Conservation (phyloP, 1,140 invertebrate species). For the Ips typographus region DNA sequence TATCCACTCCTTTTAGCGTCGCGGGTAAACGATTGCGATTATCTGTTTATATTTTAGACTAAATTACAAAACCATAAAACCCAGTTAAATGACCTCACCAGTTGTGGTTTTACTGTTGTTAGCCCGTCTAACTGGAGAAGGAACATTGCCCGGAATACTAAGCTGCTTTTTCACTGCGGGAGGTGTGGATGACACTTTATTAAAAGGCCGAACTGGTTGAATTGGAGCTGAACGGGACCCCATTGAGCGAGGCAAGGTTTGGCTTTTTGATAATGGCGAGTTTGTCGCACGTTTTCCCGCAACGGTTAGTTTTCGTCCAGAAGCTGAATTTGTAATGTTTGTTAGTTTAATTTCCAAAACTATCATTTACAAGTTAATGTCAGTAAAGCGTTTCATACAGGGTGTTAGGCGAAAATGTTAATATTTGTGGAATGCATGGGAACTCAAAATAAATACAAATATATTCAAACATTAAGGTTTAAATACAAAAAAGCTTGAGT, state of each 20-base stretch:
- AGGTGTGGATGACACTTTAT: slow-evolving; percentile 75
- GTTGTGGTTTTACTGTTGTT: slow-evolving; percentile 20
- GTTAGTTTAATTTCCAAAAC: too few species aligned
- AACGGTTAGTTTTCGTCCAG: slow-evolving; percentile 71
- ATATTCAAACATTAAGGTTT: too few species aligned
- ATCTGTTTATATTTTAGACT: not conserved
- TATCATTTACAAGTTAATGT: too few species aligned
- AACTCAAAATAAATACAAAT: too few species aligned
- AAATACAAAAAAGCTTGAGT: too few species aligned
- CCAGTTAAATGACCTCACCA: slow-evolving; percentile 21
- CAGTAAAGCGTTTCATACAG: too few species aligned
- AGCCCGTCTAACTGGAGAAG: slow-evolving; percentile 59
- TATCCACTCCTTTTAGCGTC: slow-evolving; percentile 76
- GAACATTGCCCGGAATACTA: slow-evolving; percentile 62
- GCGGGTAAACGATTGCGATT: slow-evolving; percentile 40
- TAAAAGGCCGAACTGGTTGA: slow-evolving; percentile 56
- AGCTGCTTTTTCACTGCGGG: slow-evolving; percentile 78
- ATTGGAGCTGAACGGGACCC: slow-evolving; percentile 62
- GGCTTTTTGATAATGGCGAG: slow-evolving; percentile 71
- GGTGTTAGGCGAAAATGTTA: too few species aligned
- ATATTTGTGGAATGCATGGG: too few species aligned
- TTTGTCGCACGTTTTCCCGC: slow-evolving; percentile 65
- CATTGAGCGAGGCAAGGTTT: slow-evolving; percentile 80
- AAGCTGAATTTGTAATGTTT: slow-evolving; percentile 53
- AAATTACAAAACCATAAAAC: too few species aligned